Conservation (phyloP, 53 echinoderm and acorn worm genomes). For the Paracentrotus lividus region DNA sequence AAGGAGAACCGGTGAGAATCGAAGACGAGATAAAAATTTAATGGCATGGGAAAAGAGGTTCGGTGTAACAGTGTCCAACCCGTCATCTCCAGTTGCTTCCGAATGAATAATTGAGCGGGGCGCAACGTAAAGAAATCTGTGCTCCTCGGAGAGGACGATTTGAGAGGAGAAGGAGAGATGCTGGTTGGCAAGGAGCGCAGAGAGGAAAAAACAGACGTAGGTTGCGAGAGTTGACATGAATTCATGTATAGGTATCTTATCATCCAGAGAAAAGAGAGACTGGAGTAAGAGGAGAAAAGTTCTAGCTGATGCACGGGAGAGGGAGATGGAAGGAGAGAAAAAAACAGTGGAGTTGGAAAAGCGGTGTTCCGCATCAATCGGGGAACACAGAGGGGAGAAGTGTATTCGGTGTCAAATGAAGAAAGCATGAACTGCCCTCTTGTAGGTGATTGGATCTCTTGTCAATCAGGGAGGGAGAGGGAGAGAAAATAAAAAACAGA, state of each 20-base stretch:
- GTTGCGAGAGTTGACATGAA: slow-evolving; percentile 67
- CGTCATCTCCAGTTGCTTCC: slow-evolving; percentile 73
- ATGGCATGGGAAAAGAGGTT: slow-evolving; percentile 75
- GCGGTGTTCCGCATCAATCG: slow-evolving; percentile 69
- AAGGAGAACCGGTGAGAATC: slow-evolving; percentile 68
- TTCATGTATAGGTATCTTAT: slow-evolving; percentile 74
- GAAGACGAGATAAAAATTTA: slow-evolving; percentile 76
- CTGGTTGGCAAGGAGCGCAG: slow-evolving; percentile 58
- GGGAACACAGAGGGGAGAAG: slow-evolving; percentile 68
- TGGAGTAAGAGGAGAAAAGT: slow-evolving; percentile 66
- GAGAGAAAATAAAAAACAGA: slow-evolving; percentile 65
- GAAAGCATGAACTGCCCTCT: slow-evolving; percentile 71
- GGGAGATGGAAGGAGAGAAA: no score
- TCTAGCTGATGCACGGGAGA: slow-evolving; percentile 56
- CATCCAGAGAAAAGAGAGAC: slow-evolving; percentile 57
- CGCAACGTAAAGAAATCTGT: slow-evolving; percentile 73
- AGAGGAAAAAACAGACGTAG: slow-evolving; percentile 56
- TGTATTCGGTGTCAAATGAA: slow-evolving; percentile 72
- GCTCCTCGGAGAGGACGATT: slow-evolving; percentile 61
- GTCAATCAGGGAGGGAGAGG: slow-evolving; percentile 63
- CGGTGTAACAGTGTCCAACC: slow-evolving; percentile 74
- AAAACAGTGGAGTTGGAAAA: slow-evolving; percentile 60
- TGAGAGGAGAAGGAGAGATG: slow-evolving; percentile 70
- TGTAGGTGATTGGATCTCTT: slow-evolving; percentile 65
- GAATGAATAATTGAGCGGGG: slow-evolving; percentile 76